Evolutionary conservation across 2,888 invertebrate genomes (phyloP).

Genomic region (Drosophila dives): DNA sequence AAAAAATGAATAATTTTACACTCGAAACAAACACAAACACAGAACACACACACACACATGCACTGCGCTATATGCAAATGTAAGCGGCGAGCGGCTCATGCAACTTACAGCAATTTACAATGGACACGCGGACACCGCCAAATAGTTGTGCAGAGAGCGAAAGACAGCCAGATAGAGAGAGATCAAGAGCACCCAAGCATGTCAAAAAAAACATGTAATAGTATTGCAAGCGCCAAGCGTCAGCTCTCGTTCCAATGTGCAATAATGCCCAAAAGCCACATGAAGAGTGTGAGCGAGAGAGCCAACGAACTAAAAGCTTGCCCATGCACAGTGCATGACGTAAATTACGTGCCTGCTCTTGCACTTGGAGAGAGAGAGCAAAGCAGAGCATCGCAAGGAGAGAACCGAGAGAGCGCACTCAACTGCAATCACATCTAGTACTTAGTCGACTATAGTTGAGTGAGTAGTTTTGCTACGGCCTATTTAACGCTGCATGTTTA

Average conservation of each 20-base stretch:
- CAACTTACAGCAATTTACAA: slow-evolving; percentile 71
- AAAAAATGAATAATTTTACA: slow-evolving; percentile 84
- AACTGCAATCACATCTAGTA: slow-evolving; percentile 28
- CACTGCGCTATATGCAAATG: slow-evolving; percentile 60
- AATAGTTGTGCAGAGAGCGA: slow-evolving; percentile 20
- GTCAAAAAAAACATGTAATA: slow-evolving; percentile 26
- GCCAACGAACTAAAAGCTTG: slow-evolving; percentile 22
- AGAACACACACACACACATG: slow-evolving; percentile 18
- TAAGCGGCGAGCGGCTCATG: slow-evolving; percentile 61
- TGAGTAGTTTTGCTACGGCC: slow-evolving; percentile 58
- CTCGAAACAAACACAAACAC: slow-evolving; percentile 56
- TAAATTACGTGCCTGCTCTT: slow-evolving; percentile 71
- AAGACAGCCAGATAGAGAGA: slow-evolving; percentile 28
- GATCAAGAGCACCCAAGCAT: slow-evolving; percentile 50
- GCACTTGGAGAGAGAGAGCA: slow-evolving; percentile 65
- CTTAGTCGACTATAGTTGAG: slow-evolving; percentile 13
- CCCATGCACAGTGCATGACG: slow-evolving; percentile 49
- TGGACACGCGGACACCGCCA: slow-evolving; percentile 32
- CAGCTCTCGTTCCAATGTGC: slow-evolving; percentile 8
- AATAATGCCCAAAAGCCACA: slow-evolving; percentile 20
- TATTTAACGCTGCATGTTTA: slow-evolving; percentile 78
- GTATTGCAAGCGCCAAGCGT: slow-evolving; percentile 44
- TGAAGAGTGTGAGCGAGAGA: slow-evolving; percentile 13
- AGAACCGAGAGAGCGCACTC: slow-evolving; percentile 25
- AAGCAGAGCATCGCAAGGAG: slow-evolving; percentile 11